phyloP scores from a whole-genome alignment of 1,140 invertebrate species.

The Zaprionus gabonicus region DNA sequence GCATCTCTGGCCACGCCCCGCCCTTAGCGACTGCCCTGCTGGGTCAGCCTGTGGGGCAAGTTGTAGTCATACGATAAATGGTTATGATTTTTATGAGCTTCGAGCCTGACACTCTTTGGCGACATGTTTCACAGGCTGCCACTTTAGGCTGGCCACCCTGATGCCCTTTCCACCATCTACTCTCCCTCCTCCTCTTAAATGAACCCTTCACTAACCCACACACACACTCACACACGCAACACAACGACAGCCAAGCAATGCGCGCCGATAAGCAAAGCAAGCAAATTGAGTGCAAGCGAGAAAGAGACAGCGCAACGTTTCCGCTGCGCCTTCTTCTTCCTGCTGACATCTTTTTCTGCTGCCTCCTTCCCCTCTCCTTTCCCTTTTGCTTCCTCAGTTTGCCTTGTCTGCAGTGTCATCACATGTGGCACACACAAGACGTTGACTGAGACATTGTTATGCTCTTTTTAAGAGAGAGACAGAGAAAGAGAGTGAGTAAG shows the following conservation, averaged over 20 bases:
- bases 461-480: background rate
- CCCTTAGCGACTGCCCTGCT: background rate
- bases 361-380: no score
- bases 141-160: conserved; percentile 16
- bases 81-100: conserved; percentile 78
- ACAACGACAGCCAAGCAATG: conserved; percentile 13
- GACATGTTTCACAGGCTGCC: conserved; percentile 57
- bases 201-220: conserved; percentile 7
- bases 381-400: conserved; percentile 20
- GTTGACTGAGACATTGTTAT: conserved; percentile 52
- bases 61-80: conserved; percentile 62
- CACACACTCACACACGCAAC: conserved; percentile 26
- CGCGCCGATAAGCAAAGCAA: conserved; percentile 37
- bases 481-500: background rate
- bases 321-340: conserved; percentile 46
- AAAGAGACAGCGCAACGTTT: conserved; percentile 59
- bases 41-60: conserved; percentile 34
- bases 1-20: conserved; percentile 25
- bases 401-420: conserved; percentile 39
- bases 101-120: conserved; percentile 57
- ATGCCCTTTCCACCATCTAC: background rate
- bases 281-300: conserved; percentile 32
- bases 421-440: conserved; percentile 46
- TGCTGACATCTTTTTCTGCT: conserved; percentile 4
- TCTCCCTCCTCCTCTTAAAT: background rate